phyloP scores from a whole-genome alignment of 2,797 vertebrate species.

The Parauchenoglanis punctatus region DNA sequence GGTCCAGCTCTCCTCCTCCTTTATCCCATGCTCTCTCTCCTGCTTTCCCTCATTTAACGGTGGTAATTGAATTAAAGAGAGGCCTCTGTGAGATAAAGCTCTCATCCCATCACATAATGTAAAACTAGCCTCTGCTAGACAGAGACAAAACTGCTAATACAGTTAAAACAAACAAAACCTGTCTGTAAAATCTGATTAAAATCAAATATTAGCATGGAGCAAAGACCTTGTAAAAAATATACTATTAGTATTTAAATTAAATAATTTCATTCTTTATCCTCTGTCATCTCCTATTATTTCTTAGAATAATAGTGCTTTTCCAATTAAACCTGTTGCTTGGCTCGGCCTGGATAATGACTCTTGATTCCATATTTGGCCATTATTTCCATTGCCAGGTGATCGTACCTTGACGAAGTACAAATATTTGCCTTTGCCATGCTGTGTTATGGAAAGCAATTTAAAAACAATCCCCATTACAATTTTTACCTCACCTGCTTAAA shows the following conservation, averaged over 20 bases:
- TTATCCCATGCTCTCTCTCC: background rate
- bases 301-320: background rate
- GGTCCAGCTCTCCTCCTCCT: constrained; percentile 24
- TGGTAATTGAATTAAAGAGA: constrained; percentile 30
- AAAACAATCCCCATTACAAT: background rate
- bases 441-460: background rate
- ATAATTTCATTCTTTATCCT: background rate
- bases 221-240: background rate
- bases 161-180: background rate
- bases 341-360: background rate
- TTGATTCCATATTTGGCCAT: background rate
- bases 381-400: background rate
- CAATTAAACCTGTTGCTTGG: background rate
- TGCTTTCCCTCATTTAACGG: constrained; percentile 31
- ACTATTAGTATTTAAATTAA: background rate
- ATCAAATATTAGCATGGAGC: background rate
- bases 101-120: background rate
- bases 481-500: background rate
- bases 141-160: background rate
- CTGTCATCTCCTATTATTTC: background rate
- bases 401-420: background rate
- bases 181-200: background rate
- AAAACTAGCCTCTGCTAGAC: constrained; percentile 1
- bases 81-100: constrained; percentile 3
- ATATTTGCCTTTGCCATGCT: background rate